A percentile compares a stretch with the other conserved stretches of the same genome.
Evolutionary conservation across 2,888 invertebrate genomes (phyloP).

Genomic region (Agrotis segetum): DNA sequence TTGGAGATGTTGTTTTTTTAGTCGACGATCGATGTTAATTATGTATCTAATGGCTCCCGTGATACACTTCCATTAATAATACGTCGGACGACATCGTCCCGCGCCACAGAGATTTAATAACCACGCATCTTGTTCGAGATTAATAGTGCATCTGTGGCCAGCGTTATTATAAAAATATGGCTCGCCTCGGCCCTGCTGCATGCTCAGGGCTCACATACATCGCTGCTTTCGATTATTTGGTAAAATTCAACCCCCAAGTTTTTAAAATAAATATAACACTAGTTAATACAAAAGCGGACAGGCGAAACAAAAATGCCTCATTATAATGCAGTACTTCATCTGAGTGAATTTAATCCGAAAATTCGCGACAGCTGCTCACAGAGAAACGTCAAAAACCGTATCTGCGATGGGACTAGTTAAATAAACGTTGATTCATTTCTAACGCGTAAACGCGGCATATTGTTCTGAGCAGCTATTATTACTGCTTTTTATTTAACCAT

Average conservation of each 20-base stretch:
- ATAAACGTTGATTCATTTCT: slow-evolving; percentile 86
- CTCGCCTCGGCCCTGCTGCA: slow-evolving; percentile 53
- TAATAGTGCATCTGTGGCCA: slow-evolving; percentile 87
- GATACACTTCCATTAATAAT: slow-evolving; percentile 91
- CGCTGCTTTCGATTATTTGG: slow-evolving; percentile 51
- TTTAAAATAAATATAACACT: slow-evolving; percentile 68
- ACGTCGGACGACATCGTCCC: slow-evolving; percentile 84
- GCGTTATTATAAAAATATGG: slow-evolving; percentile 84
- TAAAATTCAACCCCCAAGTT: slow-evolving; percentile 58
- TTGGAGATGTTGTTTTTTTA: slow-evolving; percentile 81
- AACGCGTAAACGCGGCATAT: slow-evolving; percentile 82
- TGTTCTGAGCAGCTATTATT: slow-evolving; percentile 88
- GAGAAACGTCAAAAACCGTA: slow-evolving; percentile 84
- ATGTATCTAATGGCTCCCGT: slow-evolving; percentile 90
- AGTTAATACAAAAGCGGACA: slow-evolving; percentile 77
- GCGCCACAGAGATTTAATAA: slow-evolving; percentile 88
- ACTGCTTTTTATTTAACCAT: slow-evolving; percentile 87
- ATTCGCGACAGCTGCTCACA: slow-evolving; percentile 84
- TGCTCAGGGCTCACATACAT: slow-evolving; percentile 44
- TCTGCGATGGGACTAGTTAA: slow-evolving; percentile 82
- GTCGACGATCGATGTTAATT: slow-evolving; percentile 88
- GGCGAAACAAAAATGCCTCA: slow-evolving; percentile 82
- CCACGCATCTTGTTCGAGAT: slow-evolving; percentile 83
- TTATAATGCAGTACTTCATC: slow-evolving; percentile 86
- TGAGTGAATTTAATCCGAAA: slow-evolving; percentile 83